Base-by-base conservation (phyloP, 2,797 vertebrate genomes). In the Typhlichthys subterraneus region DNA sequence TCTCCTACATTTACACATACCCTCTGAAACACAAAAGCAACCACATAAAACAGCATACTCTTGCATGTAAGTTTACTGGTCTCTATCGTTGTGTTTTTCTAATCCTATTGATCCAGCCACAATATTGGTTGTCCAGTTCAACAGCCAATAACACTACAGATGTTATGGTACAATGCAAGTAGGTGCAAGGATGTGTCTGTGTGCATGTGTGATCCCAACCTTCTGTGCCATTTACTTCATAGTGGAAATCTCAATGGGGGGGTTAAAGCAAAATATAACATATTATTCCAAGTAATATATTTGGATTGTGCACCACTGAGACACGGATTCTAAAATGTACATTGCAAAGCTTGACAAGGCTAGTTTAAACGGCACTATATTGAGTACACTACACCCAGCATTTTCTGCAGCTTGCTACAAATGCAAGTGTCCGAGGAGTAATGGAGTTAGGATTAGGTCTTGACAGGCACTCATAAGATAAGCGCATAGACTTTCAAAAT, bases 331-430 rank as follows among this genome's bases (percentile, higher is more conserved):
- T 12, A 77, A 81, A 80, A 73, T 61, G 57, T 13, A 10, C 69
- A 72, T 51, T 57, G 75, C 72, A 72, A 83, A 61, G 57, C 63
- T 80, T 84, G 65, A 70, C 77, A 73, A 63, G 64, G 66, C 78
- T 64, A 76, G 59, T 77, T 80, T 84, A 82, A 88, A 80, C 82
- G 61, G 73, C 68, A 73, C 83, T 88, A 84, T 83, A 84, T 85
- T 86, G 70, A 77, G 80, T 67, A 86, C 83, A 86, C 83, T 82
- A 84, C 78, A 84, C 83, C 63, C 72, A 83, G 82, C 73, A 83
- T 83, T 79, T 85, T 83, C 74, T 77, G 83, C 85, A 58, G 69
- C 73, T 80, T 82, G 62, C 69, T 70, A 72, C 66, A 81, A 77
- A 79, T 80, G 67, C 63, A 70, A 79, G 76, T 76, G 76, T 77